Evolutionary conservation across 1,140 invertebrate species (phyloP).

Genomic region (Drosophila sulfurigaster): DNA sequence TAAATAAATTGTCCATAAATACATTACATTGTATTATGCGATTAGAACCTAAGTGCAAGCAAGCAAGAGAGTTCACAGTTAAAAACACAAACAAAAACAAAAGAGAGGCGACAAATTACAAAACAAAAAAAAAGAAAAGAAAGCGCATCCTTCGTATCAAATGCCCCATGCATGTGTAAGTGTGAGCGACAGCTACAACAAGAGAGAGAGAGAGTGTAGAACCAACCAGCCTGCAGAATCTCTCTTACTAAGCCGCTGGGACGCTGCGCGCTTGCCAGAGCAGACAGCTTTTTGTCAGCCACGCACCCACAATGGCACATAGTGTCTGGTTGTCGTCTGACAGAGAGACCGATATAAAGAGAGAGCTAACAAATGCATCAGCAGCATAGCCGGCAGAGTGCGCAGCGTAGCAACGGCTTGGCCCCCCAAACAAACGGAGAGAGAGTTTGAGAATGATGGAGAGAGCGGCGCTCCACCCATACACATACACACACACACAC

Average conservation of each 20-base stretch:
- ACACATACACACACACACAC: slow-evolving; percentile 26
- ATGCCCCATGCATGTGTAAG: slow-evolving; percentile 55
- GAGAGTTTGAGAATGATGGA: slow-evolving; percentile 79
- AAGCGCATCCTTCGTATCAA: slow-evolving; percentile 16
- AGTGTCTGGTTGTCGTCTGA: slow-evolving; percentile 44
- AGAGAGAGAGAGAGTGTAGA: slow-evolving; percentile 30
- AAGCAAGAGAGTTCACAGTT: slow-evolving; percentile 29
- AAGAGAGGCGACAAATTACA: not conserved
- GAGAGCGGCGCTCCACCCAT: slow-evolving; percentile 39
- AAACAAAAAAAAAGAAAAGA: not conserved
- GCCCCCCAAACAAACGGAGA: slow-evolving; percentile 59
- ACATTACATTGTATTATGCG: slow-evolving; percentile 65
- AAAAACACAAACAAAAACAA: not conserved
- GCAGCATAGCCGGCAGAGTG: not conserved
- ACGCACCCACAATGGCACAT: slow-evolving; percentile 42
- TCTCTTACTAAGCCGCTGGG: slow-evolving; percentile 63
- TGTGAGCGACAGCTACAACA: slow-evolving; percentile 5
- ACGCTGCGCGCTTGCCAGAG: slow-evolving; percentile 45
- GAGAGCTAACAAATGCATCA: not conserved
- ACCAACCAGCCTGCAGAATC: slow-evolving; percentile 29
- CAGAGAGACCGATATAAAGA: not conserved
- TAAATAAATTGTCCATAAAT: slow-evolving; percentile 40
- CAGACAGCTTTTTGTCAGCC: slow-evolving; percentile 20
- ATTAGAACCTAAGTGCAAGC: slow-evolving; percentile 60
- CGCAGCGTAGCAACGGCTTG: slow-evolving; percentile 60